These are phyloP conservation scores for Alcedo quadribrachys DNA, from an alignment of 2,797 vertebrate genomes.

Conservation along the genomic window DNA sequence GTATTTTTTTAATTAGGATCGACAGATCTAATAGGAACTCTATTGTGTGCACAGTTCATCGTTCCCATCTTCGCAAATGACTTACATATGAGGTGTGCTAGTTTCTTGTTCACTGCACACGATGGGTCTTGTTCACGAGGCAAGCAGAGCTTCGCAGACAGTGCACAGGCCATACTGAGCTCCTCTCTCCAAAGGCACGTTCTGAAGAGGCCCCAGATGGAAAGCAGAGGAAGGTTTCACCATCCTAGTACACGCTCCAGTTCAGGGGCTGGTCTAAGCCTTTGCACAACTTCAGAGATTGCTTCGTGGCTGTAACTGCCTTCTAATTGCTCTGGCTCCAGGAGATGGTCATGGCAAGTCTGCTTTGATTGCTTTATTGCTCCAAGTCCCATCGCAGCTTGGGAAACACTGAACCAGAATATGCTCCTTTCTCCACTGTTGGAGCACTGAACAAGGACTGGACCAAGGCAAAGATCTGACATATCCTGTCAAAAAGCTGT, in stretches of 20 bases:
- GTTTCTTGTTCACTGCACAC: conserved; percentile 10
- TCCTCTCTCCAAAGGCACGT: neutral
- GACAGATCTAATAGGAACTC: conserved; percentile 41
- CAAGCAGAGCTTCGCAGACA: neutral
- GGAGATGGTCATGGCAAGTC: neutral
- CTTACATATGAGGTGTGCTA: conserved; percentile 41
- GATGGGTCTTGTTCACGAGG: neutral
- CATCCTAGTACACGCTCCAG: rapidly evolving
- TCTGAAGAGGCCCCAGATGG: neutral
- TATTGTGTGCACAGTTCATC: conserved; percentile 38
- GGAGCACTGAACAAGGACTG: neutral
- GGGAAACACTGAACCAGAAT: neutral
- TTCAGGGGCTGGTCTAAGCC: neutral
- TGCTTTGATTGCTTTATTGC: neutral
- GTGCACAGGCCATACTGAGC: neutral
- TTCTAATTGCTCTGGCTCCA: neutral
- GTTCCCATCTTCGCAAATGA: neutral
- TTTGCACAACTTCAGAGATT: neutral
- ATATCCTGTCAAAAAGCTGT: neutral
- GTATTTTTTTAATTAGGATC: conserved; percentile 57
- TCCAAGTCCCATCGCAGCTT: neutral
- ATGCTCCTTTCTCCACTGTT: neutral
- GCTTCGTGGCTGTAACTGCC: rapidly evolving
- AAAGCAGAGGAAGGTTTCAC: neutral
- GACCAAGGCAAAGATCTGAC: neutral